phyloP scores from a whole-genome alignment of 1,140 invertebrate species.

The Drosophila orena region DNA sequence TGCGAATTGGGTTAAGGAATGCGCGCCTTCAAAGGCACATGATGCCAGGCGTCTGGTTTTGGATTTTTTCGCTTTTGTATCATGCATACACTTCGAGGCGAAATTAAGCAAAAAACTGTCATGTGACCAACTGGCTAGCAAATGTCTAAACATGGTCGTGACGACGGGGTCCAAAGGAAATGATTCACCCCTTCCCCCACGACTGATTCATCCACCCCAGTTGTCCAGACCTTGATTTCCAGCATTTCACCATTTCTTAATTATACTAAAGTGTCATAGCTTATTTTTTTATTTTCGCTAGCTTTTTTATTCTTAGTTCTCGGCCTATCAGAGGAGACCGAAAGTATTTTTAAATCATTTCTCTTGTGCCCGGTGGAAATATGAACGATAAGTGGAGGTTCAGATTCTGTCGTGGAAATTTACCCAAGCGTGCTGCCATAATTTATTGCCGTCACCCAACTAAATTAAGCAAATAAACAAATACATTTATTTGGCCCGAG shows the following conservation, averaged over 20 bases:
- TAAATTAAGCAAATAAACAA: conserved; percentile 55
- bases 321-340: conserved; percentile 21
- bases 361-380: conserved; percentile 13
- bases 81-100: conserved; percentile 21
- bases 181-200: conserved; percentile 49
- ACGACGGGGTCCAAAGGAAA: conserved; percentile 33
- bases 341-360: conserved; percentile 38
- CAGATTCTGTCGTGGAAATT: conserved; percentile 67
- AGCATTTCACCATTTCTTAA: conserved; percentile 15
- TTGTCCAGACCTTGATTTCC: conserved; percentile 9
- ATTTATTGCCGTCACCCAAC: conserved; percentile 42
- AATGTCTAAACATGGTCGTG: conserved; percentile 75
- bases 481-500: conserved; percentile 43
- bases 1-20: conserved; percentile 73
- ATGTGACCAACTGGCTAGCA: conserved; percentile 77
- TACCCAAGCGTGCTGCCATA: conserved; percentile 52
- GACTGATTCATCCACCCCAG: conserved; percentile 40
- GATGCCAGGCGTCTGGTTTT: conserved; percentile 55
- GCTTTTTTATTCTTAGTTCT: conserved; percentile 31
- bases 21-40: conserved; percentile 54
- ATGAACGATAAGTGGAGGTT: conserved; percentile 57
- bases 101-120: conserved; percentile 48
- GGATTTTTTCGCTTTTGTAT: conserved; percentile 39
- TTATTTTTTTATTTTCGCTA: not conserved
- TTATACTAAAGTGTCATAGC: not conserved